Evolutionary conservation across 2,888 invertebrate genomes (phyloP), one percentile per base, ranked within the genome.

Genomic region (Leucophora obtusa): DNA sequence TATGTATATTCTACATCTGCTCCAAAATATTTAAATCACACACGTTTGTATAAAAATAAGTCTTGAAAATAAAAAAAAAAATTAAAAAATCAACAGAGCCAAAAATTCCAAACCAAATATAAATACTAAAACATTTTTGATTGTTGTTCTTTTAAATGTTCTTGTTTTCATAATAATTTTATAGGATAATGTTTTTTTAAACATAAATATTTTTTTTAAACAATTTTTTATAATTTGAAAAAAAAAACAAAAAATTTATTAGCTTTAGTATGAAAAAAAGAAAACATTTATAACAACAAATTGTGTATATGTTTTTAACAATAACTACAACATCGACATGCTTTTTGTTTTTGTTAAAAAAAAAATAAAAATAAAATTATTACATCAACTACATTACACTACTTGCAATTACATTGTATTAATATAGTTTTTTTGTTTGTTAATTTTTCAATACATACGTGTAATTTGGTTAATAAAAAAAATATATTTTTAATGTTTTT

Each of bases 291-390:
- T 50, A 69, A 68, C 56, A 78, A 73, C 66, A 69, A 68, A 58
- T 53, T 62, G 69, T 77, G 68, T 70, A 10, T 77, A 73, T 77
- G 73, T 81, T 81, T 81, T 77, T 60, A 74, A 74, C 73, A 81
- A 81, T 60, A 77, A 81, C 72, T 73, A 81, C 80, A 81, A 73
- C 69, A 77, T 73, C 33, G 47, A 70, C 60, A 62, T n/a, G n/a
- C n/a, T n/a, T n/a, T 60, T 71, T 33, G 60, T 51, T 65, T 75
- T 35, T 47, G n/a, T 43, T 18, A 24, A 50, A 60, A 43, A 68
- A 60, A 56, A 62, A 51, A n/a, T 18, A 24, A 50, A 60, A 43
- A 68, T 54, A 56, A 62, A 51, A n/a, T 7, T 28, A 63, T 58
- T 54, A 70, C 75, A 75, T 71, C 71, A 58, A 79, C 79, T 69